These are phyloP conservation scores for Himalopsyche tibetana DNA, from an alignment of 2,888 invertebrate genomes.

Conservation along the genomic window DNA sequence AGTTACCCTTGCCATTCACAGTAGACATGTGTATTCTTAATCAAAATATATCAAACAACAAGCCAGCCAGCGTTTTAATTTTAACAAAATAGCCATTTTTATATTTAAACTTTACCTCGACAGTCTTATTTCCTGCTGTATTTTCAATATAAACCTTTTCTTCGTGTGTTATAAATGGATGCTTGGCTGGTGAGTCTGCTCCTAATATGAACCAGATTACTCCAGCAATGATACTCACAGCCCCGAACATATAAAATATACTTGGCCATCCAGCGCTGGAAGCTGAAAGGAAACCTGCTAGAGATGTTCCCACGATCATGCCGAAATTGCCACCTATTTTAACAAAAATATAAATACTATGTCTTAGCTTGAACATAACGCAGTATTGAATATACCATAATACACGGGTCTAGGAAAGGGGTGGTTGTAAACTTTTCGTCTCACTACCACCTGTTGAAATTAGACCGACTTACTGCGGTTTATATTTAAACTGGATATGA, in stretches of 20 bases:
- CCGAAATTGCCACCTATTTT: slow-evolving; percentile 81
- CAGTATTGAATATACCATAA: too few species aligned
- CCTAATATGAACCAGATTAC: slow-evolving; percentile 77
- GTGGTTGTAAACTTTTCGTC: not conserved
- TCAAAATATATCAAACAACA: not conserved
- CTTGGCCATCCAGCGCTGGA: slow-evolving; percentile 80
- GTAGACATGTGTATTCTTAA: too few species aligned
- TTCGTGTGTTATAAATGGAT: slow-evolving; percentile 75
- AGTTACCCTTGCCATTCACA: too few species aligned
- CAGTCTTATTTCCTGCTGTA: slow-evolving; percentile 69
- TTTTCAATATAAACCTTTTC: slow-evolving; percentile 79
- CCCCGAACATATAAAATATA: slow-evolving; percentile 81
- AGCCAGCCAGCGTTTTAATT: not conserved
- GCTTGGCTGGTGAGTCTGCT: slow-evolving; percentile 78
- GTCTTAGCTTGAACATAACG: too few species aligned
- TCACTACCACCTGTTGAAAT: not conserved
- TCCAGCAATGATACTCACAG: slow-evolving; percentile 75
- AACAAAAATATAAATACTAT: too few species aligned
- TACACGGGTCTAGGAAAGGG: not conserved
- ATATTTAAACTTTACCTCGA: slow-evolving; percentile 34
- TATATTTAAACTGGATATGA: not conserved
- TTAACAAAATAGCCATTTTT: not conserved
- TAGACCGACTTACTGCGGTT: not conserved
- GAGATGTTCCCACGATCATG: slow-evolving; percentile 81
- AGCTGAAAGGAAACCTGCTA: slow-evolving; percentile 80